phyloP scores from a whole-genome alignment of 2,113 vertebrate species.

The Pollimyrus isidori region DNA sequence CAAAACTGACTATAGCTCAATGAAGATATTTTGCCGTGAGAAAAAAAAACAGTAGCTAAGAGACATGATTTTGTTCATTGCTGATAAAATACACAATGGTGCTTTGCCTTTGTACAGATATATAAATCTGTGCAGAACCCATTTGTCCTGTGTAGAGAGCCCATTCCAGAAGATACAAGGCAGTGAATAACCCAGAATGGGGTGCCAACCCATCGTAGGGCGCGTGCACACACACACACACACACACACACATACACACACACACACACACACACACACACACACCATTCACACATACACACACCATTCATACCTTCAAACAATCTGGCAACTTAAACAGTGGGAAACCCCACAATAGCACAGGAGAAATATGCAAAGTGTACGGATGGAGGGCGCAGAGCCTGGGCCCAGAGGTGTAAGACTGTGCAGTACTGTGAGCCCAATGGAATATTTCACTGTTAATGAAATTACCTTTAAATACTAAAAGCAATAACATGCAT shows the following conservation, averaged over 20 bases:
- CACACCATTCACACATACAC: background rate
- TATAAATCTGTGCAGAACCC: background rate
- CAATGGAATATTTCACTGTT: background rate
- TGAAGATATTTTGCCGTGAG: background rate
- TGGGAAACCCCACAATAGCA: background rate
- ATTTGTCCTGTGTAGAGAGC: background rate
- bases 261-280: background rate
- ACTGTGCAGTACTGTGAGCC: background rate
- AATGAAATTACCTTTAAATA: background rate
- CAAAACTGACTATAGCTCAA: background rate
- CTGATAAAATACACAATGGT: background rate
- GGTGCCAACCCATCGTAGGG: background rate
- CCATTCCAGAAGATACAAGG: background rate
- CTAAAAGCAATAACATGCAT: background rate
- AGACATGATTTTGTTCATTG: background rate
- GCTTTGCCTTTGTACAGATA: background rate
- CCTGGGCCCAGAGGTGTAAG: background rate
- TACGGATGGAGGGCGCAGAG: background rate
- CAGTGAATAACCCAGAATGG: background rate
- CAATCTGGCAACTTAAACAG: background rate
- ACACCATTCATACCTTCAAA: background rate
- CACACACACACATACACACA: background rate
- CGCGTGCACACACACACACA: too few relatives aligned
- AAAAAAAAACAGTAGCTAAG: background rate
- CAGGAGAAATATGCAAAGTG: background rate